Conservation (phyloP, 2,888 invertebrate species). For the Pandemis cinnamomeana region DNA sequence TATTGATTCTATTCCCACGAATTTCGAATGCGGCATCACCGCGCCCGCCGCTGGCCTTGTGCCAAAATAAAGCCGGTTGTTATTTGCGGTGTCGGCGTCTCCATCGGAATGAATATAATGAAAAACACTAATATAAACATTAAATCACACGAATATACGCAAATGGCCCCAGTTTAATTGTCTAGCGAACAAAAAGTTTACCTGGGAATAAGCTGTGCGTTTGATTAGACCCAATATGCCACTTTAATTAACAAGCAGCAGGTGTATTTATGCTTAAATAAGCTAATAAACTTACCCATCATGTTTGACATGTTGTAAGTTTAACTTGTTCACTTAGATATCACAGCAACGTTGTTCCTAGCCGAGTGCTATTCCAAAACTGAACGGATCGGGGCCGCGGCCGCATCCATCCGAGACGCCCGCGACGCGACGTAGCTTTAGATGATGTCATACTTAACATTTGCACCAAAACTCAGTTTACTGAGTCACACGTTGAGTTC, state of each 20-base stretch:
- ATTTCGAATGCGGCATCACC: slow-evolving; percentile 57
- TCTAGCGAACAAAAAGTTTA: background rate
- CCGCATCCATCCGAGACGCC: slow-evolving; percentile 34
- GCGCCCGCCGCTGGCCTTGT: slow-evolving; percentile 67
- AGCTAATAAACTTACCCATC: slow-evolving; percentile 69
- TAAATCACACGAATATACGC: background rate
- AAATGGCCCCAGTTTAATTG: background rate
- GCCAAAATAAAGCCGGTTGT: slow-evolving; percentile 71
- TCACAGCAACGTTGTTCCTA: slow-evolving; percentile 54
- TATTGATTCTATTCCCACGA: slow-evolving; percentile 54
- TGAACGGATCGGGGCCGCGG: slow-evolving; percentile 49
- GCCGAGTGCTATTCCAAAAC: slow-evolving; percentile 65
- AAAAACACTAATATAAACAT: slow-evolving; percentile 2
- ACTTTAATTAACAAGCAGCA: background rate
- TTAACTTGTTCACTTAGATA: slow-evolving; percentile 50
- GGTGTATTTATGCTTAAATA: background rate
- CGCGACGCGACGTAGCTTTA: slow-evolving; percentile 34
- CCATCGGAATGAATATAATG: slow-evolving; percentile 18
- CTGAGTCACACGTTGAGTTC: slow-evolving; percentile 42
- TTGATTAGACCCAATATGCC: background rate
- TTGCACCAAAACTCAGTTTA: slow-evolving; percentile 52
- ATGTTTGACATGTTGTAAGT: slow-evolving; percentile 72
- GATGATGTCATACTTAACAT: slow-evolving; percentile 57
- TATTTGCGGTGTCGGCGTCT: slow-evolving; percentile 57
- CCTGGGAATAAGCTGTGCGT: background rate